Conservation (phyloP, 2,888 invertebrate species). For the Platerodrilus igneus region DNA sequence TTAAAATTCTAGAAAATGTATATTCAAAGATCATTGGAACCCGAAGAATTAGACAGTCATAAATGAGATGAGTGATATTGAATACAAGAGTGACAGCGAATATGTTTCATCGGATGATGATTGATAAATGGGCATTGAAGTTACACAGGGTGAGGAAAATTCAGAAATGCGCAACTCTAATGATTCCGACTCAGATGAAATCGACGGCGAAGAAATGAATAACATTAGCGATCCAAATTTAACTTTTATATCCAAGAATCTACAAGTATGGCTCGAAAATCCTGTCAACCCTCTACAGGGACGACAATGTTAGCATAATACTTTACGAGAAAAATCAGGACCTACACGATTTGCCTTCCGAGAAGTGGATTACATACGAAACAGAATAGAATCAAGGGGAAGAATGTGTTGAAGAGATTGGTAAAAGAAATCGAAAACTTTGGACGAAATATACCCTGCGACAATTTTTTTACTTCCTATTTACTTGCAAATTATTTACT, state of each 20-base stretch:
- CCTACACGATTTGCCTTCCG: conserved; percentile 13
- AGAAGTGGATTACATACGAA: conserved; percentile 10
- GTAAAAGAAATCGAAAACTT: no score
- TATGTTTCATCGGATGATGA: no score
- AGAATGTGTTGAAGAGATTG: neutral
- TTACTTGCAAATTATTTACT: no score
- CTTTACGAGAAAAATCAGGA: conserved; percentile 15
- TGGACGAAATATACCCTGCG: conserved; percentile 4
- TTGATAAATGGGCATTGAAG: no score
- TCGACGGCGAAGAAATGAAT: conserved; percentile 1
- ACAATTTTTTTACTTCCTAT: conserved; percentile 6
- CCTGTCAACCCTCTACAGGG: conserved; percentile 6
- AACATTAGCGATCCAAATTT: conserved; percentile 1
- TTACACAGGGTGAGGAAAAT: no score
- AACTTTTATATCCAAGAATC: conserved; percentile 9
- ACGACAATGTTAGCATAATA: conserved; percentile 7
- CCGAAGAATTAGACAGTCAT: no score
- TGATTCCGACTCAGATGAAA: neutral
- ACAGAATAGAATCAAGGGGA: neutral
- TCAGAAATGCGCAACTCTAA: no score
- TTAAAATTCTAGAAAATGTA: no score
- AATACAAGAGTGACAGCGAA: no score
- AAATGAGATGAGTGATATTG: no score
- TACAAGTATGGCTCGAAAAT: conserved; percentile 9
- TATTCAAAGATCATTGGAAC: no score